Evolutionary conservation across 2,113 vertebrate species (phyloP), one percentile per base, ranked within the genome.

Genomic region (Phocoena sinus): DNA sequence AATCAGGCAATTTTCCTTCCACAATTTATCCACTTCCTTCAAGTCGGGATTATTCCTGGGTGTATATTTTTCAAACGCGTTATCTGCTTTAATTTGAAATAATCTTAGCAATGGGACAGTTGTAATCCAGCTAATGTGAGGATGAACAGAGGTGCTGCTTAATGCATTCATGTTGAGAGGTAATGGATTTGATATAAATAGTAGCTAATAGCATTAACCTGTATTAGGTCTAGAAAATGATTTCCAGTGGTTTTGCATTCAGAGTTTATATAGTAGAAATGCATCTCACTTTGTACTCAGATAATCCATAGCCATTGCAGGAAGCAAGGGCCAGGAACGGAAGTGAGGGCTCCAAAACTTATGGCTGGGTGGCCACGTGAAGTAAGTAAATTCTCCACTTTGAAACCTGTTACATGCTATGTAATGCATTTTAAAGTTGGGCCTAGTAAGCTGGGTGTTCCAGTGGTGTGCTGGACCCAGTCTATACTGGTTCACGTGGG

Each of bases 1-100:
- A 84, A 89, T 95, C 26, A 82, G 77, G 23, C 21, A 73, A 86
- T 89, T 96, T 89, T 50, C 50, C 28, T 97, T 56, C 80, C 36
- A 85, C 15, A 87, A 65, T 81, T 91, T 94, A 76, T 38, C 50
- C 18, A 85, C 21, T 91, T 85, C 56, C 31, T 94, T 96, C 62
- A 91, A 93, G 50, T 76, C 47, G 80, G 53, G 23, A 60, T 90
- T 89, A 95, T 92, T 94, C 80, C 74, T 79, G 70, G 71, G 80
- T 79, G 68, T 94, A 84, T 95, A 80, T 94, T 88, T 97, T 85
- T 87, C 70, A 94, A 95, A 60, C 9, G 62, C 4, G 36, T 94
- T 81, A 47, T 86, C 83, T 84, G 47, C 56, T 97, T 94, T 94
- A 96, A 82, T 96, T 88, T 93, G 56, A 97, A 97, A 88, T 81